phyloP scores from a whole-genome alignment of 2,113 vertebrate genomes.

The Mystacornis crossleyi region DNA sequence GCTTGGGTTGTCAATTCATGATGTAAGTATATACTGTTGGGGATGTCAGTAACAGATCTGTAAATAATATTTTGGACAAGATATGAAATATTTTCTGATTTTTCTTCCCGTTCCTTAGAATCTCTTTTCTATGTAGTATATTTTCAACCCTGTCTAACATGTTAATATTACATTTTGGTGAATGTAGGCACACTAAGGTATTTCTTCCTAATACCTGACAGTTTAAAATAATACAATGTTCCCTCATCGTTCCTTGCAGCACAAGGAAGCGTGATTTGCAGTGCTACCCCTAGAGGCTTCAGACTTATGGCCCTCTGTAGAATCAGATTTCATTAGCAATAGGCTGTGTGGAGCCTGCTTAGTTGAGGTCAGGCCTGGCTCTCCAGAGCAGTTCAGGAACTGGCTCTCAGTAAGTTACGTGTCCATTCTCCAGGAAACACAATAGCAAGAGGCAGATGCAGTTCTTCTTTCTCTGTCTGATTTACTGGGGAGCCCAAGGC shows the following conservation, averaged over 20 bases:
- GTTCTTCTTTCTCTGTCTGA: not conserved
- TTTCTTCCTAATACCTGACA: not conserved
- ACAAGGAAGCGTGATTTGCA: not conserved
- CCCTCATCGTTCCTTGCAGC: not conserved
- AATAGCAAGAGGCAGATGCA: not conserved
- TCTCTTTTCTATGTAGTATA: not conserved
- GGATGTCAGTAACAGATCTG: not conserved
- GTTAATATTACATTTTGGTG: not conserved
- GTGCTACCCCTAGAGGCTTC: not conserved
- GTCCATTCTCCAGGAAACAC: not conserved
- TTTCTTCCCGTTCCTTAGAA: not conserved
- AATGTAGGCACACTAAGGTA: not conserved
- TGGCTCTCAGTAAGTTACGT: not conserved
- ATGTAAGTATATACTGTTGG: slow-evolving; percentile 77
- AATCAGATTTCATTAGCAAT: not conserved
- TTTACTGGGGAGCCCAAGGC: not conserved
- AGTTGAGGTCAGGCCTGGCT: not conserved
- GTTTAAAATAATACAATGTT: not conserved
- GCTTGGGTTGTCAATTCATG: slow-evolving; percentile 90
- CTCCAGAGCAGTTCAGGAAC: not conserved
- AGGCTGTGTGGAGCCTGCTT: not conserved
- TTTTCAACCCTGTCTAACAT: not conserved
- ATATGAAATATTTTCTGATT: not conserved
- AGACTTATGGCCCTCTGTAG: not conserved
- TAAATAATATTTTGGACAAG: not conserved